Evolutionary conservation across 2,113 vertebrate species (phyloP), one percentile per base, ranked within the genome.

Genomic region (Phylloscopus whistleri): DNA sequence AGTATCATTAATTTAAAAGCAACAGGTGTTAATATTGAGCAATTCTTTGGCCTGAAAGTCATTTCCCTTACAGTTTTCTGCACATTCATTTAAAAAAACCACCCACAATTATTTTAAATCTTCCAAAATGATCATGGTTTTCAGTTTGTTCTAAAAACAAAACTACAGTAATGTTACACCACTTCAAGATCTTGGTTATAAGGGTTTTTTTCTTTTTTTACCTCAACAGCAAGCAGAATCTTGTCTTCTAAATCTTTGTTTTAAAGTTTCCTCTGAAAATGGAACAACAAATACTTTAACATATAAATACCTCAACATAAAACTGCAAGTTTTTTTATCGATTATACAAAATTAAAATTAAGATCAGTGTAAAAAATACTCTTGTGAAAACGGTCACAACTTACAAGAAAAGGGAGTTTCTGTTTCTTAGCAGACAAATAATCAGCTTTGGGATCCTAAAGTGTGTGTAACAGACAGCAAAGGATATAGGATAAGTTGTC

Each of bases 201-300:
- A 69, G 17, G 10, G 13, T 1, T 2, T 18, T 33, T 39, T n/a
- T n/a, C 11, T 1, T 2, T 18, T 86, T 82, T 85, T 49, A 80
- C 44, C 81, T 78, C 44, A 15, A 43, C 19, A 85, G 70, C n/a
- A 60, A 90, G 46, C 27, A 77, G 76, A 90, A 86, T 55, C 72
- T 70, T 74, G 51, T 87, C 83, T 87, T 90, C 82, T 58, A 88
- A 88, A 73, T 2, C 16, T 93, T 35, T 48, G 35, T 16, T 79
- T 84, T 33, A 78, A 80, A 74, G 43, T 62, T 70, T 69, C 20
- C 64, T 87, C 56, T 89, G 76, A 77, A 93, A 93, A 96, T 6
- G 9, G 63, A 94, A 78, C 27, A 82, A 90, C 31, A 85, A 80
- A 49, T 19, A 18, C 28, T 80, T 93, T 59, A 83, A 37, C 30